Evolutionary conservation across 2,113 vertebrate genomes (phyloP).

Genomic region (Sinocyclocheilus anshuiensis): DNA sequence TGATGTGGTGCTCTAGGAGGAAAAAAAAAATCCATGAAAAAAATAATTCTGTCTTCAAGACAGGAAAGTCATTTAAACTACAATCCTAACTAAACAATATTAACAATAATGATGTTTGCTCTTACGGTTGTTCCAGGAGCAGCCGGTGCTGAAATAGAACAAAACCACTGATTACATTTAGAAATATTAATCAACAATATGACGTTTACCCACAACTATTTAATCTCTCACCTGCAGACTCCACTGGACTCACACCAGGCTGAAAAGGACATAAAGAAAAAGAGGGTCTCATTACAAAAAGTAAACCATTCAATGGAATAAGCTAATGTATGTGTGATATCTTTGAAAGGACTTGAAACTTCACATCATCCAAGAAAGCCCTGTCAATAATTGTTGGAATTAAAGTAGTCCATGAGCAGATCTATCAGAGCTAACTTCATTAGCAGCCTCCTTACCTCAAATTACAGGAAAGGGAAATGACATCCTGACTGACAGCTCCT

Average conservation of each 20-base stretch:
- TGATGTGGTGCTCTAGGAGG: slow-evolving; percentile 69
- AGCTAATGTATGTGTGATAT: neutral
- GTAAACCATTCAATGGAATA: neutral
- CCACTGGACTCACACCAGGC: slow-evolving; percentile 86
- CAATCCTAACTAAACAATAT: neutral
- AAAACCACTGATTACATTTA: slow-evolving; percentile 44
- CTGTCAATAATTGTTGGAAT: neutral
- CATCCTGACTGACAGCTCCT: slow-evolving; percentile 2
- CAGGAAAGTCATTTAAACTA: neutral
- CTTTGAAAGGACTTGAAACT: neutral
- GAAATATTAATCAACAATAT: slow-evolving; percentile 6
- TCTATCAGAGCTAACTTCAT: slow-evolving; percentile 10
- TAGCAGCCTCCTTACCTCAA: neutral
- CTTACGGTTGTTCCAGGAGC: slow-evolving; percentile 81
- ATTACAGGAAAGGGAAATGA: slow-evolving; percentile 15
- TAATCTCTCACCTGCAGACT: slow-evolving; percentile 76
- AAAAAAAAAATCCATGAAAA: slow-evolving; percentile 24
- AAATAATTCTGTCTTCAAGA: neutral
- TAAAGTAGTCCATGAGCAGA: neutral
- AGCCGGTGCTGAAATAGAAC: slow-evolving; percentile 64
- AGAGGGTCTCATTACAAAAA: neutral
- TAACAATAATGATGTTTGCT: slow-evolving; percentile 2
- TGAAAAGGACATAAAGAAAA: slow-evolving; percentile 55
- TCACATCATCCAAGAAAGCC: neutral
- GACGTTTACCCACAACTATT: slow-evolving; percentile 7